phyloP scores from a whole-genome alignment of 2,797 vertebrate genomes.

The Trachurus trachurus region DNA sequence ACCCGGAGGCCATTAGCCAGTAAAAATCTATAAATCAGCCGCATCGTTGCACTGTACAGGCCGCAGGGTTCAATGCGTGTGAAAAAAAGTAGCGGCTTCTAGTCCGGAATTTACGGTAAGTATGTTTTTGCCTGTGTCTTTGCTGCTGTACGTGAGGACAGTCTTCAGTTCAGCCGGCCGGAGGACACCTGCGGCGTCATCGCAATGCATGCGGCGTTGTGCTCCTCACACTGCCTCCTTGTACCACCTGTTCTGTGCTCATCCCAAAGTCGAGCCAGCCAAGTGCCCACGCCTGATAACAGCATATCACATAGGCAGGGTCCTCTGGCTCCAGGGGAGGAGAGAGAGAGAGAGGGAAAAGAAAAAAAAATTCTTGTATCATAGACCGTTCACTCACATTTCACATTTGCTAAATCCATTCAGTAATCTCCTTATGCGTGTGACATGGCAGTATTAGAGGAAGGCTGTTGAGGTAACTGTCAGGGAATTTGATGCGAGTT shows the following conservation, averaged over 20 bases:
- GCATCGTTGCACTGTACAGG: too few relatives aligned
- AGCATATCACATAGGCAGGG: constrained; percentile 54
- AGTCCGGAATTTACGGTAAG: too few relatives aligned
- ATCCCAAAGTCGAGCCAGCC: constrained; percentile 44
- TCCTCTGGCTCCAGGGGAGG: constrained; percentile 37
- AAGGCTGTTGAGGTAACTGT: constrained; percentile 72
- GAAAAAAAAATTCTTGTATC: constrained; percentile 49
- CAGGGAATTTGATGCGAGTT: constrained; percentile 73
- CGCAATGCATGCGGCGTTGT: constrained; percentile 37
- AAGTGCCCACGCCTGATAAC: constrained; percentile 58
- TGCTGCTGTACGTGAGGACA: constrained; percentile 45
- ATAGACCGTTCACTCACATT: constrained; percentile 69
- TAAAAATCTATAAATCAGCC: too few relatives aligned
- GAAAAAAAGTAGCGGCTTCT: too few relatives aligned
- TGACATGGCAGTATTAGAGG: constrained; percentile 67
- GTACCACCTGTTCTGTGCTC: constrained; percentile 75
- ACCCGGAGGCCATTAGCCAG: too few relatives aligned
- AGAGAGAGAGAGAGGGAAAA: background rate
- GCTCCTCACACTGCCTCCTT: constrained; percentile 51
- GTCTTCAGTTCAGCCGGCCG: too few relatives aligned
- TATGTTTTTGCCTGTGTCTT: constrained; percentile 53
- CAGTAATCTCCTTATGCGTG: constrained; percentile 75
- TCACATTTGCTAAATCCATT: constrained; percentile 75
- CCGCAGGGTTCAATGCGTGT: too few relatives aligned
- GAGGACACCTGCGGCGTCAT: constrained; percentile 62